Base-by-base conservation (phyloP, 2,888 invertebrate species). In the Nemotelus pantherinus region DNA sequence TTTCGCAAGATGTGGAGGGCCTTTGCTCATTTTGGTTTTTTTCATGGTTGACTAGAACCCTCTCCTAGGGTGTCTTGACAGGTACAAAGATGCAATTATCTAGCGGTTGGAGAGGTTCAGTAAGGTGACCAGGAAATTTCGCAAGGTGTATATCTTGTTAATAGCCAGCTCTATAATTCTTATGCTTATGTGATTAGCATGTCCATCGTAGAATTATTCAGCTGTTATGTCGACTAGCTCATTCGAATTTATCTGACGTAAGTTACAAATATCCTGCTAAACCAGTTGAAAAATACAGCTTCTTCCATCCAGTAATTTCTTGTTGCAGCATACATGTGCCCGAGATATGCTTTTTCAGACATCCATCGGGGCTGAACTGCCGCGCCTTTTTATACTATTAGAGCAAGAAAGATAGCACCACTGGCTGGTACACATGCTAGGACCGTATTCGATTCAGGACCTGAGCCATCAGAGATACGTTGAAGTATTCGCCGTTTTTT, bases 401-500 rank as follows among this genome's bases (percentile, higher is more conserved):
- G 58, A 58, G 25, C 2, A 25, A 25, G 25, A n/a, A 58, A 2
- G 58, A 25, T 58, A 2, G 58, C 58, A 58, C 1, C 1, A 58
- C 25, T 58, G 58, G 25, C 10, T 58, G 2, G 25, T 25, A 1
- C 10, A n/a, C 58, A 58, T 58, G 58, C 58, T 58, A 58, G 58
- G 4, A 58, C 25, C 2, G 25, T 58, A 58, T 1, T 58, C 2
- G 58, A 58, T 25, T 58, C 25, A 58, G 1, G 10, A 58, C 1
- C 58, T 58, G 58, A 1, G 58, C 58, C 10, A 25, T 58, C 58
- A 7, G 58, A 58, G 25, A 58, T 2, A 58, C 58, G 58, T 58
- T 58, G 7, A 58, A 58, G 58, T n/a, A n/a, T n/a, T n/a, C n/a
- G n/a, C n/a, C n/a, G n/a, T n/a, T 25, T 58, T 58, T 58, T 58